A percentile compares a stretch with the other conserved stretches of the same genome.
Conservation (phyloP, 2,113 vertebrate species). For the Tapirus terrestris region DNA sequence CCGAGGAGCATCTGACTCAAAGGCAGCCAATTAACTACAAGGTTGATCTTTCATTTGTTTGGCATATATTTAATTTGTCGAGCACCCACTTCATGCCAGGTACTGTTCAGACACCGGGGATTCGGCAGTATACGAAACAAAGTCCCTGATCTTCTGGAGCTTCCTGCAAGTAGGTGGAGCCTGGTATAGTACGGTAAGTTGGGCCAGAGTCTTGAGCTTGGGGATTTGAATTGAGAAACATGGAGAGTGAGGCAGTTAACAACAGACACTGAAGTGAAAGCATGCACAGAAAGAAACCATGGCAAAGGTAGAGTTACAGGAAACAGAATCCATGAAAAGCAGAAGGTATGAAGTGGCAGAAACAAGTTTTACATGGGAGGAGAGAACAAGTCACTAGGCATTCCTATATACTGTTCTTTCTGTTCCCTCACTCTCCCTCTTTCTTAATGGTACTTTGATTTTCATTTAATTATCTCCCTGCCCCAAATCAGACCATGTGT, state of each 20-base stretch:
- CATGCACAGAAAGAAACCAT: background rate
- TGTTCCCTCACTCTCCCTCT: background rate
- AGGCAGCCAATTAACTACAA: background rate
- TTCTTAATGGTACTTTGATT: background rate
- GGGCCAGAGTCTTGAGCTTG: background rate
- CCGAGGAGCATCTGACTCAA: background rate
- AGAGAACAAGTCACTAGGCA: background rate
- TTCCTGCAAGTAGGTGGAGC: background rate
- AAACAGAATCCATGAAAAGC: background rate
- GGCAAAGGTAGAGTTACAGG: background rate
- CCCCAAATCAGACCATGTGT: background rate
- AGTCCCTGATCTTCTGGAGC: background rate
- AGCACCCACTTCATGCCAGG: background rate
- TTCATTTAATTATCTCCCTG: background rate
- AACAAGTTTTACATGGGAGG: background rate
- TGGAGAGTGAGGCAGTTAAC: background rate
- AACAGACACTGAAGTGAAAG: background rate
- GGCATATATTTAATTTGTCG: background rate
- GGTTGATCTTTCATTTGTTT: background rate
- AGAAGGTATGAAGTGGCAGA: background rate
- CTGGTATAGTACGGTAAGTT: background rate
- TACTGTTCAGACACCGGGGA: background rate
- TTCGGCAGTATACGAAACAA: background rate
- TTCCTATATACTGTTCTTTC: background rate
- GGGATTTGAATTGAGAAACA: conserved; percentile 10